These are phyloP conservation scores for Ovibos moschatus DNA, from an alignment of 2,113 vertebrate species.

Conservation along the genomic window DNA sequence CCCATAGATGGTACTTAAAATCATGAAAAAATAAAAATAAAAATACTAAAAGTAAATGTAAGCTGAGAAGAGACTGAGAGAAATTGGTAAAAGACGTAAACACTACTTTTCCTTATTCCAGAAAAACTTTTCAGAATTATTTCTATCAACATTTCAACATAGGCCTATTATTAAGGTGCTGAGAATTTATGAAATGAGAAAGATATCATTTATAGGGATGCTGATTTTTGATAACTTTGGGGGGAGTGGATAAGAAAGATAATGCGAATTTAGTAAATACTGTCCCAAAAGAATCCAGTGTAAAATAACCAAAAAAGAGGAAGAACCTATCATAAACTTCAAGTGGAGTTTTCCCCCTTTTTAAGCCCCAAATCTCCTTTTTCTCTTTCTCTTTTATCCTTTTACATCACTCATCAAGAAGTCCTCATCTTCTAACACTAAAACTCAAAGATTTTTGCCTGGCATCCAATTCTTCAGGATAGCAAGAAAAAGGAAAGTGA, in stretches of 20 bases:
- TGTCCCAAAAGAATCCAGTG: not conserved
- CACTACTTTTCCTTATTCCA: not conserved
- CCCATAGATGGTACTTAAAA: not conserved
- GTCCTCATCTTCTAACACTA: not conserved
- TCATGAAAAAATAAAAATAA: not conserved
- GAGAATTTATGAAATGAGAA: conserved; percentile 3
- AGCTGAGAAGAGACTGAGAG: not conserved
- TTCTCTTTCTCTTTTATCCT: not conserved
- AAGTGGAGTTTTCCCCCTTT: not conserved
- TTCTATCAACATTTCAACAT: not conserved
- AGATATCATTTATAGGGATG: not conserved
- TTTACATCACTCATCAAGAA: not conserved
- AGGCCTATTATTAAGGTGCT: not conserved
- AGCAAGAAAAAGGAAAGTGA: not conserved
- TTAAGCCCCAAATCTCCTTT: not conserved
- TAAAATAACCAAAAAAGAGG: not conserved
- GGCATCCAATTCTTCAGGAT: not conserved
- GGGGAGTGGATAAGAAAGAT: not conserved
- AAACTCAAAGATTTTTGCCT: not conserved
- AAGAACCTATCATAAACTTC: not conserved
- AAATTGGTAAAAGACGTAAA: not conserved
- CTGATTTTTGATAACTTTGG: not conserved
- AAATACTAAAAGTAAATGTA: not conserved
- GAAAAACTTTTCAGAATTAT: not conserved
- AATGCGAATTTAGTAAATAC: not conserved